phyloP scores from a whole-genome alignment of 2,888 invertebrate genomes.

The Lycia hirtaria region DNA sequence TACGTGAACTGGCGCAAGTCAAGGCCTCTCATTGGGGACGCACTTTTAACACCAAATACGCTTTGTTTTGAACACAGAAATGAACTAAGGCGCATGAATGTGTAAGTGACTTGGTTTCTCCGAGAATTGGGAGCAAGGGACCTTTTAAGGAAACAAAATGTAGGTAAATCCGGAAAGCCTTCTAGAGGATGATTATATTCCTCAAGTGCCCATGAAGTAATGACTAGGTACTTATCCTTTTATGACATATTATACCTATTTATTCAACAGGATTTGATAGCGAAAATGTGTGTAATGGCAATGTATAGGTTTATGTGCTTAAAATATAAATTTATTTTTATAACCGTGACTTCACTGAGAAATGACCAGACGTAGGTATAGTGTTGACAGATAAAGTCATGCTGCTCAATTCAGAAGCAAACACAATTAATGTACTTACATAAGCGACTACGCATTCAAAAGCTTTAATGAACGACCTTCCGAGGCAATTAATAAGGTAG shows the following conservation, averaged over 20 bases:
- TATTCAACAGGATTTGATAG: background rate
- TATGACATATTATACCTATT: background rate
- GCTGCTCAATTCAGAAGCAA: conserved; percentile 30
- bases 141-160: background rate
- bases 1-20: conserved; percentile 50
- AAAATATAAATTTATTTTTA: background rate
- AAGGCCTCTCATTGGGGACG: conserved; percentile 34
- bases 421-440: conserved; percentile 48
- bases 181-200: background rate
- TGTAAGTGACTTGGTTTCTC: conserved; percentile 6
- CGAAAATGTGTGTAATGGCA: background rate
- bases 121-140: background rate
- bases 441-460: conserved; percentile 41
- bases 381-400: background rate
- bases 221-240: background rate
- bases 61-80: conserved; percentile 25
- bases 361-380: conserved; percentile 22
- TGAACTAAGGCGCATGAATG: conserved; percentile 14
- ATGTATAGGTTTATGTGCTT: background rate
- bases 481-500: conserved; percentile 21
- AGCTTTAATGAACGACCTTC: conserved; percentile 47
- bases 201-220: no score
- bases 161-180: conserved; percentile 6
- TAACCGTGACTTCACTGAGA: conserved; percentile 32
- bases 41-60: conserved; percentile 39